Evolutionary conservation across 2,113 vertebrate genomes (phyloP), one percentile per base, ranked within the genome.

Genomic region (Falcunculus frontatus): DNA sequence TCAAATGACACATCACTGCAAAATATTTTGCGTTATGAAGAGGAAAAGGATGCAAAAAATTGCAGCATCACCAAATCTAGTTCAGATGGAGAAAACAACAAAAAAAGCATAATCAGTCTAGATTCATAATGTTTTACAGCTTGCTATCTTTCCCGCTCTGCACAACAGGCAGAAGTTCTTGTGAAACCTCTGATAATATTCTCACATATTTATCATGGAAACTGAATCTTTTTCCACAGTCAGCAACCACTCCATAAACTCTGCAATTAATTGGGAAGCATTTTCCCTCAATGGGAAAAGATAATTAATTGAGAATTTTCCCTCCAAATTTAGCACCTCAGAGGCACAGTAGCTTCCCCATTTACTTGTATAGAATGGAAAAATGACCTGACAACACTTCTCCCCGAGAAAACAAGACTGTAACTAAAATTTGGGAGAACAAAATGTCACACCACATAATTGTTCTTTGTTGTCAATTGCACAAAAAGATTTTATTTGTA

Each of bases 371-470:
- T 8, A 62, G 42, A 88, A 74, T 11, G 10, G 32, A 91, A 91
- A 88, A 65, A 59, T 37, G 30, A 65, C 39, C 60, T 42, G 70
- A 26, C n/a, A 59, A 74, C 33, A 30, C 6, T 33, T 52, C 41
- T 59, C 23, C 55, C 12, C 5, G 11, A 75, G 53, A 94, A 84
- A 87, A 87, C 3, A 14, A 62, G 46, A 86, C 74, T 70, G 77
- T 74, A 75, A 64, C 69, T 95, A 93, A 93, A 63, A 94, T 92
- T 62, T 75, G 23, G 70, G 81, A 68, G 44, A 94, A 94, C 65
- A 91, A 96, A 96, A 94, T 87, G 62, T 84, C 92, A 94, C 87
- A 91, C 13, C 32, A 74, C 44, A 29, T 92, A 89, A 84, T 95
- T 91, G 74, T 92, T 94, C 73, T 86, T 52, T 39, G 33, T 70